phyloP scores from a whole-genome alignment of 2,113 vertebrate genomes.

The Sylvia atricapilla region DNA sequence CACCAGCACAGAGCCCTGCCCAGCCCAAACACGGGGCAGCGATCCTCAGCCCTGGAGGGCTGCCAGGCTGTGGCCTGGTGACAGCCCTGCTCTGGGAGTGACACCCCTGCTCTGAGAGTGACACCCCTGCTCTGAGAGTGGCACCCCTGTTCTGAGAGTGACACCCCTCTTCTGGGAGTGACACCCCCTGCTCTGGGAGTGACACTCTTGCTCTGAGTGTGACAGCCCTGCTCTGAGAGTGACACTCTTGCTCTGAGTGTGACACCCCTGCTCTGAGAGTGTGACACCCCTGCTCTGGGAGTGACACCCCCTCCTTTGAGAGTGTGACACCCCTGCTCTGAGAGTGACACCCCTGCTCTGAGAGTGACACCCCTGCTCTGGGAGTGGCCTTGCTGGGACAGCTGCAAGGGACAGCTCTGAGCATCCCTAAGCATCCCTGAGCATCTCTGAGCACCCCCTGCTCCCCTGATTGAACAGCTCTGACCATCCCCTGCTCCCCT shows the following conservation, averaged over 20 bases:
- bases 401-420: not conserved
- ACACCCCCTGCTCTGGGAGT: not conserved
- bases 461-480: too few species aligned
- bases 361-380: accelerated
- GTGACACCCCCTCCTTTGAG: too few species aligned
- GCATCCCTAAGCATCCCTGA: too few species aligned
- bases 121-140: too few species aligned
- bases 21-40: not conserved
- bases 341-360: not conserved
- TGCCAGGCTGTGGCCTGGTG: not conserved
- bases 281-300: not conserved
- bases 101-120: too few species aligned
- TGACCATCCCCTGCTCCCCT: too few species aligned
- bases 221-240: not conserved
- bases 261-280: too few species aligned
- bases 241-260: not conserved
- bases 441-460: too few species aligned
- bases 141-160: too few species aligned
- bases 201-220: too few species aligned
- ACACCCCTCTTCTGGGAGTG: too few species aligned
- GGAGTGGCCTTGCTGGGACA: too few species aligned
- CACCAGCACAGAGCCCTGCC: not conserved
- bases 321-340: not conserved
- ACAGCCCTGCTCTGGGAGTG: not conserved
- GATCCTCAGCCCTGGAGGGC: not conserved